Conservation (phyloP, 1,140 invertebrate genomes). For the Armadillidium nasatum region DNA sequence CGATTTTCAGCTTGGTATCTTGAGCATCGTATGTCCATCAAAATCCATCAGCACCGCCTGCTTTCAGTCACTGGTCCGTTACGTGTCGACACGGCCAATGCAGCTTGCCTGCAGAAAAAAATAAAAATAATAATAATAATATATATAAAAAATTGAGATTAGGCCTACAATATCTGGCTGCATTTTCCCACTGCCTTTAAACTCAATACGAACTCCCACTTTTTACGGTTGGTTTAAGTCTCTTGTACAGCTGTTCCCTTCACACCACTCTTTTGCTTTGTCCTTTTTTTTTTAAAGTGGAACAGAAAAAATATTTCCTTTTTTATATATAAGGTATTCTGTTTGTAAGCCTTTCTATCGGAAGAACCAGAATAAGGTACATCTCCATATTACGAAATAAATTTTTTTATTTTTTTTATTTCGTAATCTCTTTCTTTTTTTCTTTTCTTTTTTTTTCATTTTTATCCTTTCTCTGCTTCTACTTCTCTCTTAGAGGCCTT, state of each 20-base stretch:
- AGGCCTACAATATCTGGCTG: constrained; percentile 11
- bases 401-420: too few relatives aligned
- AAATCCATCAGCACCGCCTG: not conserved
- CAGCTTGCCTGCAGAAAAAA: not conserved
- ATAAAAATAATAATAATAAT: not conserved
- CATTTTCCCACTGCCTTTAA: constrained; percentile 12
- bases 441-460: too few relatives aligned
- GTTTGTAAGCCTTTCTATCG: constrained; percentile 6
- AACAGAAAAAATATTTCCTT: not conserved
- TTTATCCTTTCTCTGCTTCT: too few relatives aligned
- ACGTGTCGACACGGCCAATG: not conserved
- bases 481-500: too few relatives aligned
- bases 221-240: constrained; percentile 10
- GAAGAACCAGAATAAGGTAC: not conserved
- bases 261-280: constrained; percentile 3
- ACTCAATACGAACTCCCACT: constrained; percentile 11
- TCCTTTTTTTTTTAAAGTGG: not conserved
- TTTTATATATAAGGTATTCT: not conserved
- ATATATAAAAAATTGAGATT: constrained; percentile 14
- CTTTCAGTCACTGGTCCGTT: not conserved
- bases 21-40: not conserved
- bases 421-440: too few relatives aligned
- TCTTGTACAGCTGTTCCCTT: constrained; percentile 9
- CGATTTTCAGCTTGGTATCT: constrained; percentile 1
- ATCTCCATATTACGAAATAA: constrained; percentile 5